These are phyloP conservation scores for Odontothrips loti DNA, from an alignment of 2,888 invertebrate genomes.

Conservation along the genomic window DNA sequence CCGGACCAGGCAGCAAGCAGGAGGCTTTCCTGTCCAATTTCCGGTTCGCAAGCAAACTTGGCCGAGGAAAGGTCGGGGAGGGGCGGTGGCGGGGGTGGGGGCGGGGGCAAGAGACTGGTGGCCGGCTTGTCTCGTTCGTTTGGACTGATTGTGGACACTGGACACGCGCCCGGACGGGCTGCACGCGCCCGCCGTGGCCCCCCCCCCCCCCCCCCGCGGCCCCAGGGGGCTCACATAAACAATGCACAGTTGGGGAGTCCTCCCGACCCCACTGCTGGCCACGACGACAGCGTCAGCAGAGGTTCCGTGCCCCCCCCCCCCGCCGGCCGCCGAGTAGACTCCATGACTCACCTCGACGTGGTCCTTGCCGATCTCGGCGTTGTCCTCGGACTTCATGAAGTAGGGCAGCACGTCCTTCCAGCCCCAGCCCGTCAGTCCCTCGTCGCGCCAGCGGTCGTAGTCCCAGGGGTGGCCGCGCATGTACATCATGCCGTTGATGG, in stretches of 20 bases:
- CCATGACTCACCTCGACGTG: slow-evolving; percentile 19
- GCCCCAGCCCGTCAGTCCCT: slow-evolving; percentile 71
- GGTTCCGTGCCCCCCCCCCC: too few relatives aligned
- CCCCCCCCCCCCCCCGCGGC: background rate
- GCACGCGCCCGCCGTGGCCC: background rate
- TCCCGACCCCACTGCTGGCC: too few relatives aligned
- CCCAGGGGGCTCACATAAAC: too few relatives aligned
- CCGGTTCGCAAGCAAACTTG: background rate
- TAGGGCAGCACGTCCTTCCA: slow-evolving; percentile 72
- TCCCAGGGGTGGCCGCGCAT: slow-evolving; percentile 70
- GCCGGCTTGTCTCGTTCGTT: slow-evolving; percentile 17
- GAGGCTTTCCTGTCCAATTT: background rate
- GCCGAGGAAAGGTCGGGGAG: background rate
- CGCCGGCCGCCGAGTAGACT: too few relatives aligned
- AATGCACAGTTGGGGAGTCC: too few relatives aligned
- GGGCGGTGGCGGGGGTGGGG: background rate
- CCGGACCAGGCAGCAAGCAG: too few relatives aligned
- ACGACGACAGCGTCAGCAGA: too few relatives aligned
- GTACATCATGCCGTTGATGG: slow-evolving; percentile 81
- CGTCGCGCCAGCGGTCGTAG: slow-evolving; percentile 69
- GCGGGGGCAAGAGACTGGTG: too few relatives aligned
- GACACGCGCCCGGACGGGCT: background rate
- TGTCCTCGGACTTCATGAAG: slow-evolving; percentile 65
- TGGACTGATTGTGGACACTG: slow-evolving; percentile 4
- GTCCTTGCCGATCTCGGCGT: slow-evolving; percentile 54